Conservation (phyloP, 2,797 vertebrate genomes). For the Rhyacichthys aspro region DNA sequence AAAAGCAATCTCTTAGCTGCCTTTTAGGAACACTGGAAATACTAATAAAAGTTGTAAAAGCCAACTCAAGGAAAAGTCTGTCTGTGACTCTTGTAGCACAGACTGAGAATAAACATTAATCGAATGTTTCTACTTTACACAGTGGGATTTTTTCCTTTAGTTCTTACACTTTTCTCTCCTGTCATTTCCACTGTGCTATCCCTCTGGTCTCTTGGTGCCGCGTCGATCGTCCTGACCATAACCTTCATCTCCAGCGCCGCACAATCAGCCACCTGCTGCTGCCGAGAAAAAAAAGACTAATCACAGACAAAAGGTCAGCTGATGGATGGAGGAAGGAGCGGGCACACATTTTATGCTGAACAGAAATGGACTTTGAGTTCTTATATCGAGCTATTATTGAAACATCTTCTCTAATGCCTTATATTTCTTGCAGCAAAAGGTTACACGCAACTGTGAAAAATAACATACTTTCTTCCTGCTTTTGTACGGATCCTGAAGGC, state of each 20-base stretch:
- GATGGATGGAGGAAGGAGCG: background rate
- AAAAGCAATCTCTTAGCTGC: too few relatives aligned
- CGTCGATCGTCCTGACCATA: slow-evolving; percentile 12
- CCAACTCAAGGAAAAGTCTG: too few relatives aligned
- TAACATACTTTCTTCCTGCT: background rate
- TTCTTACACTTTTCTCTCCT: background rate
- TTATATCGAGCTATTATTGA: background rate
- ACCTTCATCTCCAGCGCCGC: slow-evolving; percentile 9
- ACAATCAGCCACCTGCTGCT: slow-evolving; percentile 21
- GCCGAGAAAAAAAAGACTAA: slow-evolving; percentile 20
- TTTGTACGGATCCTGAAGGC: background rate
- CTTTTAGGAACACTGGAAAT: too few relatives aligned
- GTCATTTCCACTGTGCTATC: background rate
- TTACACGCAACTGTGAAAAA: background rate
- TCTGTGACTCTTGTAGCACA: too few relatives aligned
- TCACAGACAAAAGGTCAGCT: slow-evolving; percentile 38
- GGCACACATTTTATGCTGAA: background rate
- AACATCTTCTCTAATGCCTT: background rate
- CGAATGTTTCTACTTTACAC: too few relatives aligned
- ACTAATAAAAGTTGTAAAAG: too few relatives aligned
- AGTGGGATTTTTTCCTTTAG: background rate
- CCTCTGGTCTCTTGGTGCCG: background rate
- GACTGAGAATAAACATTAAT: too few relatives aligned
- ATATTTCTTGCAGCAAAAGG: background rate
- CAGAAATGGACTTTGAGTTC: background rate